phyloP scores from a whole-genome alignment of 1,140 invertebrate genomes.

The Sitobion miscanthi region DNA sequence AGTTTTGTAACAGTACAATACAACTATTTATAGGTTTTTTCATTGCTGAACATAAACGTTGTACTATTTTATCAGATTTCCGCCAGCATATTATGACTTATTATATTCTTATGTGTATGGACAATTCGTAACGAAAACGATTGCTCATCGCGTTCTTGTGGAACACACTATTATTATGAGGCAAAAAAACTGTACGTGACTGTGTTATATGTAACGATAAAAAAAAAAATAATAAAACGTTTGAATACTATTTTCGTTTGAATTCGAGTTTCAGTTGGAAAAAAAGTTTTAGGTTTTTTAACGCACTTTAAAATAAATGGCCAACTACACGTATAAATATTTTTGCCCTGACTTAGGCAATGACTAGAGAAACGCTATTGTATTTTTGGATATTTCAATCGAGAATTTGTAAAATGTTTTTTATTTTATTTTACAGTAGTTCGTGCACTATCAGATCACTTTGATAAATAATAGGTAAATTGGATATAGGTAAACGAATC shows the following conservation, averaged over 20 bases:
- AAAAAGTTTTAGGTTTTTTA: not conserved
- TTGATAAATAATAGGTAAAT: not conserved
- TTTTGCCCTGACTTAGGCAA: not conserved
- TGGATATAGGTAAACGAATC: not conserved
- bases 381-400: not conserved
- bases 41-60: not conserved
- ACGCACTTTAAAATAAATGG: not conserved
- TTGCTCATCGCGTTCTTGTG: not conserved
- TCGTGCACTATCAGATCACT: not conserved
- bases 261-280: not conserved
- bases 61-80: not conserved
- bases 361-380: not conserved
- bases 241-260: not conserved
- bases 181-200: not conserved
- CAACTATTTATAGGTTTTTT: not conserved
- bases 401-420: not conserved
- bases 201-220: not conserved
- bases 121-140: not conserved
- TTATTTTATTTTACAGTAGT: not conserved
- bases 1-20: not conserved
- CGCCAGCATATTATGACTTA: not conserved
- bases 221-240: not conserved
- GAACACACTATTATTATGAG: not conserved
- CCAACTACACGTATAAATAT: not conserved
- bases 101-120: not conserved